Evolutionary conservation across 2,888 invertebrate species (phyloP).

Genomic region (Drosophila crucigera): DNA sequence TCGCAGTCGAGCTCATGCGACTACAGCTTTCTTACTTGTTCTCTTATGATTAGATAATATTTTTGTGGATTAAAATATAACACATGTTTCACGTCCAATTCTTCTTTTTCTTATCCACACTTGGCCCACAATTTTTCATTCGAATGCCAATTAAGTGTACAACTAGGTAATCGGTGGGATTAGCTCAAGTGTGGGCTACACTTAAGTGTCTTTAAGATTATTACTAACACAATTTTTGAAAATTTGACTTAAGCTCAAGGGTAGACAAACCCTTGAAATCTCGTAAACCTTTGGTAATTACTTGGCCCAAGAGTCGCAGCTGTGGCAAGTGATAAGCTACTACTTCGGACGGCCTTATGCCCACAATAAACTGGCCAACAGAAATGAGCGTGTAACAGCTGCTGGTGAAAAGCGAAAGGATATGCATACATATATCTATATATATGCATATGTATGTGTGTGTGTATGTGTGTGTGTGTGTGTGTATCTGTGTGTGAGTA

Average conservation of each 20-base stretch:
- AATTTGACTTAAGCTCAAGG: slow-evolving; percentile 11
- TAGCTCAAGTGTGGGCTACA: background rate
- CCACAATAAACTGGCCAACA: slow-evolving; percentile 46
- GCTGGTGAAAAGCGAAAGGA: slow-evolving; percentile 43
- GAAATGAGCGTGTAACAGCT: slow-evolving; percentile 46
- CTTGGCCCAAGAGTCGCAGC: slow-evolving; percentile 50
- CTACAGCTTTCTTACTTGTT: background rate
- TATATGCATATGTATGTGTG: background rate
- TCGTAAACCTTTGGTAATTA: slow-evolving; percentile 62
- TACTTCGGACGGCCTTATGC: slow-evolving; percentile 17
- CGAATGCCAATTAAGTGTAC: background rate
- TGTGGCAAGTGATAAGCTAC: slow-evolving; percentile 59
- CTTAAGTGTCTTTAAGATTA: slow-evolving; percentile 7
- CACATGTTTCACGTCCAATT: background rate
- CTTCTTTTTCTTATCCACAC: background rate
- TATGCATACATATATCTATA: background rate
- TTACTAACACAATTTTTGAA: slow-evolving; percentile 13
- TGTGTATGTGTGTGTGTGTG: background rate
- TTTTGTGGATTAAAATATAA: background rate
- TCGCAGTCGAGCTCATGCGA: background rate
- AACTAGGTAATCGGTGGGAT: background rate
- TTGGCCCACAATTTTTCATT: background rate
- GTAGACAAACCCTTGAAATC: slow-evolving; percentile 32
- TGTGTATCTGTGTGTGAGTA: background rate
- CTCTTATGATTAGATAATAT: background rate